Evolutionary conservation across 2,888 invertebrate species (phyloP).

Genomic region (Eupithecia subfuscata): DNA sequence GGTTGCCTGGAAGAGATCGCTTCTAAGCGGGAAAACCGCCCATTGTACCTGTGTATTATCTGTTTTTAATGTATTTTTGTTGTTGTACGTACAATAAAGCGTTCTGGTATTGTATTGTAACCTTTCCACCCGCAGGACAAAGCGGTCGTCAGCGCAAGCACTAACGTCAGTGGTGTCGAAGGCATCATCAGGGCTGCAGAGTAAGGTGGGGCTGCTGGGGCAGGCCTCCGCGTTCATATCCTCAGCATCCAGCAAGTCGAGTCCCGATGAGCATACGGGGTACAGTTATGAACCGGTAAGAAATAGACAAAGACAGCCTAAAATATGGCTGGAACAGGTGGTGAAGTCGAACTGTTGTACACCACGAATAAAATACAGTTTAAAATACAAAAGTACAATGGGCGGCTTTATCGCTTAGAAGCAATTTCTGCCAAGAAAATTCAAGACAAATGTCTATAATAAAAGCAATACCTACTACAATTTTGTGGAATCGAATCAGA

Average conservation of each 20-base stretch:
- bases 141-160: slow-evolving; percentile 77
- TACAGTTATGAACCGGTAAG: slow-evolving; percentile 77
- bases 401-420: too few relatives aligned
- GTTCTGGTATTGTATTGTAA: too few relatives aligned
- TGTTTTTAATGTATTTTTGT: too few relatives aligned
- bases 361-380: too few relatives aligned
- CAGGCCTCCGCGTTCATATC: slow-evolving; percentile 83
- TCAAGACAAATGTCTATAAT: background rate
- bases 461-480: too few relatives aligned
- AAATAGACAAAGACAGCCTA: background rate
- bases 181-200: slow-evolving; percentile 77
- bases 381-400: too few relatives aligned
- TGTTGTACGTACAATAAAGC: too few relatives aligned
- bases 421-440: too few relatives aligned
- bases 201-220: slow-evolving; percentile 81
- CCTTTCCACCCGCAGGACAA: slow-evolving; percentile 61
- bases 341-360: too few relatives aligned
- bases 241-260: slow-evolving; percentile 78
- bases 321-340: background rate
- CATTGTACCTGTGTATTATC: too few relatives aligned
- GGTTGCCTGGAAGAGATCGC: too few relatives aligned
- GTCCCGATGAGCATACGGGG: slow-evolving; percentile 69
- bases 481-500: background rate
- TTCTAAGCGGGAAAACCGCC: too few relatives aligned
- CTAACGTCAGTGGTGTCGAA: slow-evolving; percentile 76